A percentile compares a stretch with the other conserved stretches of the same genome.
These are phyloP conservation scores for Tinea semifulvella DNA, from an alignment of 2,888 invertebrate species.

Conservation along the genomic window DNA sequence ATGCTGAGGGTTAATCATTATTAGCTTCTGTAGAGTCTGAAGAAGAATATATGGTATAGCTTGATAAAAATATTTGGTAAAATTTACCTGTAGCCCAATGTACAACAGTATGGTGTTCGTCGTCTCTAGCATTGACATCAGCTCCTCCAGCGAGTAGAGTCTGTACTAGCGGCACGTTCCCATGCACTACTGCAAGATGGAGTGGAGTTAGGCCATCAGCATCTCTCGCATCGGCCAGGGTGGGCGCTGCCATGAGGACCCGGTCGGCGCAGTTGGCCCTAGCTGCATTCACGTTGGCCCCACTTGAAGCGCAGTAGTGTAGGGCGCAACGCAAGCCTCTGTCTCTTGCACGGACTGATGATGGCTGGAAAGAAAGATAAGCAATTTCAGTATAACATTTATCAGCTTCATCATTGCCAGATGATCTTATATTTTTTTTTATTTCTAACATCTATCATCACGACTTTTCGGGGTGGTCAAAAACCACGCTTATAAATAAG, in stretches of 20 bases:
- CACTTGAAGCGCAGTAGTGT: slow-evolving; percentile 90
- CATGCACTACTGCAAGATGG: slow-evolving; percentile 94
- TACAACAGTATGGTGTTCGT: slow-evolving; percentile 93
- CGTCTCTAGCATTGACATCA: slow-evolving; percentile 89
- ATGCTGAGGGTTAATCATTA: too few species aligned
- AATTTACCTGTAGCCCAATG: slow-evolving; percentile 97
- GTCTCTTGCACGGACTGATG: slow-evolving; percentile 75
- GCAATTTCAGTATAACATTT: not conserved
- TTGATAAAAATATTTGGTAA: slow-evolving; percentile 8
- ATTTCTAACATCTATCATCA: too few species aligned
- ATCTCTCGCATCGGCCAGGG: slow-evolving; percentile 84
- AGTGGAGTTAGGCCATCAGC: slow-evolving; percentile 96
- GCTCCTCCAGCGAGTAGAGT: slow-evolving; percentile 89
- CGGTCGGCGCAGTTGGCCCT: slow-evolving; percentile 89
- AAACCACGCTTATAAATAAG: too few species aligned
- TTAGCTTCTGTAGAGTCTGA: too few species aligned
- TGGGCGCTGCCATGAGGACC: slow-evolving; percentile 88
- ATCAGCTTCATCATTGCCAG: not conserved
- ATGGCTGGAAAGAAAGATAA: slow-evolving; percentile 30
- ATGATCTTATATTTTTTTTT: too few species aligned
- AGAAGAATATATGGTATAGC: too few species aligned
- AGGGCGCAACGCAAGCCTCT: slow-evolving; percentile 86
- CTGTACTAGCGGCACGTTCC: slow-evolving; percentile 86
- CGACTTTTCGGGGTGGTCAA: too few species aligned
- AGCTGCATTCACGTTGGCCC: slow-evolving; percentile 74